Evolutionary conservation across 2,888 invertebrate species (phyloP).

Genomic region (Scelioninae gen. 2): DNA sequence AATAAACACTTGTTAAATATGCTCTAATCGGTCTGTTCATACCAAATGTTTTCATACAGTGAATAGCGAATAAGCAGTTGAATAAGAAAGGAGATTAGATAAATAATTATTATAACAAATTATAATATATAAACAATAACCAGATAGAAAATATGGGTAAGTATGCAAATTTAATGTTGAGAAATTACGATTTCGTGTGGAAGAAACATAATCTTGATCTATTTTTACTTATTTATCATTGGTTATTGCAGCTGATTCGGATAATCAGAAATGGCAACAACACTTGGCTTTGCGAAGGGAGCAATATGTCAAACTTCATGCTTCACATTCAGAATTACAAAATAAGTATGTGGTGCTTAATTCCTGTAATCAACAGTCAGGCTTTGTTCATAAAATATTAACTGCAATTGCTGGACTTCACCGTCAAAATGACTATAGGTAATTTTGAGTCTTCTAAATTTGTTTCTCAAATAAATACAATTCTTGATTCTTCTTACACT

Average conservation of each 20-base stretch:
- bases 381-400: conserved; percentile 89
- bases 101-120: too few species aligned
- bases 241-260: conserved; percentile 71
- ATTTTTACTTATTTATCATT: conserved; percentile 27
- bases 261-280: conserved; percentile 80
- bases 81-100: too few species aligned
- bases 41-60: background rate
- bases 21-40: background rate
- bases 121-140: too few species aligned
- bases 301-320: conserved; percentile 93
- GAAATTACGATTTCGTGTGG: too few species aligned
- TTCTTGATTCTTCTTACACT: too few species aligned
- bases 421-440: conserved; percentile 85
- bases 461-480: background rate
- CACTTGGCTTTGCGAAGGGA: conserved; percentile 90
- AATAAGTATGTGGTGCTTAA: conserved; percentile 88
- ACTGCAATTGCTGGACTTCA: conserved; percentile 89
- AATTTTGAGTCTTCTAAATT: conserved; percentile 28
- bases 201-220: background rate
- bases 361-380: conserved; percentile 82
- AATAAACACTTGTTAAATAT: conserved; percentile 28
- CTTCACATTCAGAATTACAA: conserved; percentile 87
- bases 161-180: too few species aligned
- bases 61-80: background rate
- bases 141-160: too few species aligned